A percentile compares a stretch with the other conserved stretches of the same genome.
Evolutionary conservation across 1,140 invertebrate species (phyloP).

Genomic region (Rhyzopertha dominica): DNA sequence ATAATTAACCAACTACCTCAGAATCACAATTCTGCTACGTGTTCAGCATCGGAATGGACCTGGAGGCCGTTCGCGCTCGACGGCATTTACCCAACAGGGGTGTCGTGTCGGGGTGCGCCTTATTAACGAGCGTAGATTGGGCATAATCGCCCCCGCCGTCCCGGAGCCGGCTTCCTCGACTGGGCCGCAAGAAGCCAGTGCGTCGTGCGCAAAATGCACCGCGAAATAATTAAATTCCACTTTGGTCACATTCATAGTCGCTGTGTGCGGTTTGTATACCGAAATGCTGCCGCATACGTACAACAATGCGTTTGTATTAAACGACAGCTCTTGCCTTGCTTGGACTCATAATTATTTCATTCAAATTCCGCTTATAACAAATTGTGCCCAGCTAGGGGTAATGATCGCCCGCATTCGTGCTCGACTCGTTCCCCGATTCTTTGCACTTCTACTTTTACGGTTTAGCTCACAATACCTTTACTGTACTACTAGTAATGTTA

Average conservation of each 20-base stretch:
- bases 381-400: no score
- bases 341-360: no score
- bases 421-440: no score
- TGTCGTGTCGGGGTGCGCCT: constrained; percentile 33
- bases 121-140: constrained; percentile 42
- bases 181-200: constrained; percentile 17
- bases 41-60: constrained; percentile 39
- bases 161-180: constrained; percentile 20
- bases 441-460: background rate
- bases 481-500: no score
- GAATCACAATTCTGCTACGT: constrained; percentile 44
- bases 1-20: constrained; percentile 44
- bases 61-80: constrained; percentile 30
- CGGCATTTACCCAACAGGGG: no score
- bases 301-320: constrained; percentile 39
- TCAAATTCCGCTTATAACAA: no score
- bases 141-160: constrained; percentile 29
- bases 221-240: constrained; percentile 44
- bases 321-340: constrained; percentile 39
- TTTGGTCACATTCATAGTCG: constrained; percentile 41
- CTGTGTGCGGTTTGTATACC: constrained; percentile 33
- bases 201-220: constrained; percentile 37
- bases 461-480: no score
- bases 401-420: no score
- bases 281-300: constrained; percentile 25